Conservation (phyloP, 2,888 invertebrate species). For the Pyrocoelia pectoralis region DNA sequence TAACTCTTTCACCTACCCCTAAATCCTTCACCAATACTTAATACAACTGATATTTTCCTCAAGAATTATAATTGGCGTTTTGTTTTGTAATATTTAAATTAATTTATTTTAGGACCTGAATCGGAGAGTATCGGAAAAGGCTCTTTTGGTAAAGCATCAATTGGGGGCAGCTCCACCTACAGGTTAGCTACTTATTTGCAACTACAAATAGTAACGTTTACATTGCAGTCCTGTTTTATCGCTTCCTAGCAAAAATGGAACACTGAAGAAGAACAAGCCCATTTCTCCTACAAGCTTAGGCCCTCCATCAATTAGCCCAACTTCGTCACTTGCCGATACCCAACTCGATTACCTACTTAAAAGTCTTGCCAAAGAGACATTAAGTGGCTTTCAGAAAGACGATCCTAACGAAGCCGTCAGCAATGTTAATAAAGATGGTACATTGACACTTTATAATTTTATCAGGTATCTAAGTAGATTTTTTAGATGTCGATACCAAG, state of each 20-base stretch:
- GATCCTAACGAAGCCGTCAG: constrained; percentile 65
- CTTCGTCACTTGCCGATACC: constrained; percentile 58
- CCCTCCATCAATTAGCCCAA: constrained; percentile 46
- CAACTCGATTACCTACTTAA: constrained; percentile 80
- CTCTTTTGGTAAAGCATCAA: constrained; percentile 61
- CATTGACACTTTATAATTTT: background rate
- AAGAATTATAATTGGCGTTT: too few relatives aligned
- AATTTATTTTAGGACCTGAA: constrained; percentile 51
- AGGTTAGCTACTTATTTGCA: constrained; percentile 52
- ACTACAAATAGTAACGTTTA: background rate
- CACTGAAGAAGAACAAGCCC: constrained; percentile 46
- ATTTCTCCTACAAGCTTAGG: constrained; percentile 34
- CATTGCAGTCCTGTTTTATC: constrained; percentile 60
- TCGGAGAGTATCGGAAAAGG: constrained; percentile 54
- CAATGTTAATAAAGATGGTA: constrained; percentile 60
- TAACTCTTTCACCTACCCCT: too few relatives aligned
- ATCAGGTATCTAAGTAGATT: background rate
- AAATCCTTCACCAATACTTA: too few relatives aligned
- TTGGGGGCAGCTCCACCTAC: constrained; percentile 58
- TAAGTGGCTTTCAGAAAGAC: constrained; percentile 62
- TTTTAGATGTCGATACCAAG: constrained; percentile 41
- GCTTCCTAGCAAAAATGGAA: constrained; percentile 56
- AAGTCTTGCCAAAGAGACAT: constrained; percentile 75
- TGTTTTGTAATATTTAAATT: too few relatives aligned
- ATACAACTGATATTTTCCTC: too few relatives aligned